Base-by-base conservation (phyloP, 2,797 vertebrate genomes). In the Sebastolobus alascanus region DNA sequence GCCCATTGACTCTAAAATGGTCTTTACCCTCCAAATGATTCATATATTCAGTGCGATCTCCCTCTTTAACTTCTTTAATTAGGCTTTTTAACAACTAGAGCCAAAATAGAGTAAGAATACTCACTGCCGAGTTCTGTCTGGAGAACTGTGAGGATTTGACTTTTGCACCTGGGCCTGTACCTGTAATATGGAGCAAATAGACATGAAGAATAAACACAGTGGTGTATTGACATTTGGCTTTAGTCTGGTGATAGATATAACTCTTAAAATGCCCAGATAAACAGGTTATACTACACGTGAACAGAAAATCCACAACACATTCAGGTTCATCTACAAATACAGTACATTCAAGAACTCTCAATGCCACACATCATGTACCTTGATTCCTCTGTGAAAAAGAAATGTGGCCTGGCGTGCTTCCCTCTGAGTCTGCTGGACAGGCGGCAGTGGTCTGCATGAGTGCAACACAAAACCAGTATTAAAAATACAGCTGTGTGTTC, bases 361-460 rank as follows among this genome's bases (percentile, higher is more conserved):
- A 7, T 12, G 43, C 20, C 11, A 18, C 6, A 4, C n/a, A 6
- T 8, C 2, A 22, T 2, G 61, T 95, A 99, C 98, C 97, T 99
- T 98, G 67, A 99, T 93, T 75, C 98, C 98, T 89, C 98, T 96
- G 90, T 94, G 96, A 85, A 96, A 97, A 50, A 99, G 96, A 92
- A 98, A 99, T 0, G 97, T 99, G 90, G 98, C 97, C 90, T 99
- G 98, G 33, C 98, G 96, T 4, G 95, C 96, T 33, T 99, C 97
- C 85, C 96, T 97, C 92, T 97, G 97, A 8, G 84, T 76, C 87
- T 96, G 94, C 56, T 91, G 94, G 58, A 82, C 75, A 8, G 87
- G 85, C 0, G 92, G 93, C 50, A 84, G 38, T 1, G 90, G 91
- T 89, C 96, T 96, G 75, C 10, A 70, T 1, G 43, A 56, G 63